These are phyloP conservation scores for Anhinga anhinga DNA, from an alignment of 2,113 vertebrate genomes.

Conservation along the genomic window DNA sequence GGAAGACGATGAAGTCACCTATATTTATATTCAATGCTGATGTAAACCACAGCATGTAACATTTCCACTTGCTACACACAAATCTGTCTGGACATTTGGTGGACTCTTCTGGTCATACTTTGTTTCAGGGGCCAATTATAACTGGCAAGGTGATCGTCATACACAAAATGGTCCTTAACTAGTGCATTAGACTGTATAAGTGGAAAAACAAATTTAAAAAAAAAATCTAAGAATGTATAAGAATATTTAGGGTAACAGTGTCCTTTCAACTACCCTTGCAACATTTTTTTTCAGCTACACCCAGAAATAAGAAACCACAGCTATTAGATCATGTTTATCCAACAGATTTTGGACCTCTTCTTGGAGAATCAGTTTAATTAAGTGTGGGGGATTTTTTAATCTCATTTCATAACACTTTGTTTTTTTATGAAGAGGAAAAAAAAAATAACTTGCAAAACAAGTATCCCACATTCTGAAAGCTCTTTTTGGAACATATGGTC, in stretches of 20 bases:
- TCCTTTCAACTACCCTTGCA: background rate
- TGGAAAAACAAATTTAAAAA: background rate
- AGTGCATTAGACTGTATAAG: background rate
- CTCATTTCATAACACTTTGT: slow-evolving; percentile 8
- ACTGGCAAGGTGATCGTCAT: background rate
- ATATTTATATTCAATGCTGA: background rate
- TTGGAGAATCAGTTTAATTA: slow-evolving; percentile 9
- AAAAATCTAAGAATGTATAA: background rate
- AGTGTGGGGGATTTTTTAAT: background rate
- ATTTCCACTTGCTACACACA: background rate
- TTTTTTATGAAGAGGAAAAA: background rate
- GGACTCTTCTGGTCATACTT: background rate
- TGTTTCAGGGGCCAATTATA: slow-evolving; percentile 1
- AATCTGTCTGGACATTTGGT: slow-evolving; percentile 29
- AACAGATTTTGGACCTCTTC: background rate
- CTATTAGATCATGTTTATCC: background rate
- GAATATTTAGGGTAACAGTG: background rate
- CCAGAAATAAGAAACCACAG: background rate
- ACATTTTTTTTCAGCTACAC: background rate
- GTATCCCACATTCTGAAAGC: slow-evolving; percentile 58
- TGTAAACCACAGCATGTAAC: background rate
- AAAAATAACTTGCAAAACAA: slow-evolving; percentile 49
- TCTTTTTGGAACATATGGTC: slow-evolving; percentile 61
- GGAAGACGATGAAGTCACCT: slow-evolving; percentile 14
- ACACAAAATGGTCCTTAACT: background rate